These are phyloP conservation scores for Chlorospingus flavigularis DNA, from an alignment of 2,797 vertebrate species.

Conservation along the genomic window DNA sequence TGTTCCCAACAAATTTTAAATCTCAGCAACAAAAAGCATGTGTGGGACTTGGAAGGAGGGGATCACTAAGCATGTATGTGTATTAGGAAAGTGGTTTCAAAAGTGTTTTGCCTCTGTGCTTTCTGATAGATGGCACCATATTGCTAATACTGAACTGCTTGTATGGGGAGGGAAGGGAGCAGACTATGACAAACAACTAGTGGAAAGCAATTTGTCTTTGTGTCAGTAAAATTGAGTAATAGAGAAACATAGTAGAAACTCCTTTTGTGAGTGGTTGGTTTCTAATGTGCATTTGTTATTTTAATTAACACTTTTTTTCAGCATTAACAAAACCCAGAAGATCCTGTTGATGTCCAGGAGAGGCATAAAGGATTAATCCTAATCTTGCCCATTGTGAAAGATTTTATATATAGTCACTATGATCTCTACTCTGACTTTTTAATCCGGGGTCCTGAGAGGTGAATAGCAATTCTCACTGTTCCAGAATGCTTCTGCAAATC, in stretches of 20 bases:
- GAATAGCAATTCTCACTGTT: neutral
- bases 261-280: constrained; percentile 26
- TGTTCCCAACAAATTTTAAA: neutral
- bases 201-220: constrained; percentile 47
- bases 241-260: neutral
- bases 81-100: neutral
- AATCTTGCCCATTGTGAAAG: constrained; percentile 15
- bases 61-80: neutral
- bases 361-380: constrained; percentile 27
- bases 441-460: neutral
- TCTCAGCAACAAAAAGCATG: neutral
- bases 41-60: neutral
- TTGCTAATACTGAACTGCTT: constrained; percentile 17
- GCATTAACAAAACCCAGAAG: neutral
- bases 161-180: neutral
- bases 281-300: constrained; percentile 41
- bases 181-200: constrained; percentile 24
- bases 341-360: neutral
- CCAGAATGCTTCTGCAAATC: constrained; percentile 3
- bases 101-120: neutral
- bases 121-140: constrained; percentile 28
- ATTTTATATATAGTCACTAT: neutral
- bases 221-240: constrained; percentile 45
- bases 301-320: constrained; percentile 5
- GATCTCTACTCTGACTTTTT: constrained; percentile 29